These are phyloP conservation scores for Tiliacea citrago DNA, from an alignment of 2,888 invertebrate genomes.

Conservation along the genomic window DNA sequence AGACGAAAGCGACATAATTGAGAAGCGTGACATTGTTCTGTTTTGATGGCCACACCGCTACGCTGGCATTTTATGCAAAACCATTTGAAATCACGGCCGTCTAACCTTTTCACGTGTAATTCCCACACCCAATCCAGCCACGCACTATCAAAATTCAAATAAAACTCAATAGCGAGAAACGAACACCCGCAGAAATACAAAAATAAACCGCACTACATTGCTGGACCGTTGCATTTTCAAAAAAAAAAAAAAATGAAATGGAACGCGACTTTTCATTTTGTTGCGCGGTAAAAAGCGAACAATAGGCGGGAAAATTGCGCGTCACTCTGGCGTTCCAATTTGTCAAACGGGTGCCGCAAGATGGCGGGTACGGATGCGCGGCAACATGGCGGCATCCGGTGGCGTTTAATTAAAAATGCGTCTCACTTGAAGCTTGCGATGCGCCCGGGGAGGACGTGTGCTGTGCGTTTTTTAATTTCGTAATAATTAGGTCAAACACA, in stretches of 20 bases:
- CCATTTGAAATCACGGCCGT: conserved; percentile 38
- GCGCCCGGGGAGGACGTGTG: conserved; percentile 75
- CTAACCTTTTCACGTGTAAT: conserved; percentile 39
- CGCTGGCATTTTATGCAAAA: neutral
- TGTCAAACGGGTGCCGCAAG: conserved; percentile 89
- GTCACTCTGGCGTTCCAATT: conserved; percentile 90
- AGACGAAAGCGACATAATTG: neutral
- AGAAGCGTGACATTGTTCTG: neutral
- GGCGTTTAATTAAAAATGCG: conserved; percentile 89
- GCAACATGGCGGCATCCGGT: conserved; percentile 87
- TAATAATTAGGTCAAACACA: conserved; percentile 67
- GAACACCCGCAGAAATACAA: conserved; percentile 79
- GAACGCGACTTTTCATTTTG: conserved; percentile 89
- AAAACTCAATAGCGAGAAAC: conserved; percentile 82
- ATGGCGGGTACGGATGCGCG: conserved; percentile 85
- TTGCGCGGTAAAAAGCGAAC: conserved; percentile 88
- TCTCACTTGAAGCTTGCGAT: conserved; percentile 84
- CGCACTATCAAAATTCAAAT: conserved; percentile 77
- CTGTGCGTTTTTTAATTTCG: conserved; percentile 63
- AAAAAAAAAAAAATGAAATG: conserved; percentile 79
- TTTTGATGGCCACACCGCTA: neutral
- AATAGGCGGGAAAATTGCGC: conserved; percentile 90
- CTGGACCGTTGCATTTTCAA: conserved; percentile 80
- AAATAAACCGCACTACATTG: conserved; percentile 75
- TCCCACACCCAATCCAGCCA: conserved; percentile 63